Evolutionary conservation across 92 coral and sea anemone species (phyloP).

Genomic region (Scolanthus callimorphus): DNA sequence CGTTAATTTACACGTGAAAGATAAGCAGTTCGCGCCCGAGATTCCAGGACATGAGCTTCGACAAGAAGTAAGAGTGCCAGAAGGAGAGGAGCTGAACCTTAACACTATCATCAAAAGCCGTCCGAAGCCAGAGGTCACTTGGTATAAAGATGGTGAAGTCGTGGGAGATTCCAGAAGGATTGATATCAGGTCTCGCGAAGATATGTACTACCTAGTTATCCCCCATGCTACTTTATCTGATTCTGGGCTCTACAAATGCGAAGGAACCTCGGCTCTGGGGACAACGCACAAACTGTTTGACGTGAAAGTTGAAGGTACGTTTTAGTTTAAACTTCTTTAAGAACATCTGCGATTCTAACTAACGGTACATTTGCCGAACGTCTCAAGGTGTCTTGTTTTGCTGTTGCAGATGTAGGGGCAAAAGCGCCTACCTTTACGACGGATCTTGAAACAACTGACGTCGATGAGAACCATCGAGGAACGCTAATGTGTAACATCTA

Average conservation of each 20-base stretch:
- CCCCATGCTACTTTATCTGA: slow-evolving; percentile 59
- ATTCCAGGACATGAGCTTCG: slow-evolving; percentile 72
- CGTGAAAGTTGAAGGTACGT: slow-evolving; percentile 70
- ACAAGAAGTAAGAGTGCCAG: slow-evolving; percentile 52
- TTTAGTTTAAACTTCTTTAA: background rate
- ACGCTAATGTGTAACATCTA: slow-evolving; percentile 78
- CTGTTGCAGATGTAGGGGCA: slow-evolving; percentile 5
- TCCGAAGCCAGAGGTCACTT: slow-evolving; percentile 69
- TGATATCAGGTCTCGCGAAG: slow-evolving; percentile 69
- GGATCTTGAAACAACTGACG: slow-evolving; percentile 18
- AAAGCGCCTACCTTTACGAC: slow-evolving; percentile 4
- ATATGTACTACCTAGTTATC: slow-evolving; percentile 61
- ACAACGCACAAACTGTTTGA: slow-evolving; percentile 80
- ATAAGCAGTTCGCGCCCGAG: slow-evolving; percentile 61
- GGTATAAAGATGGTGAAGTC: slow-evolving; percentile 70
- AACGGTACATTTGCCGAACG: too few species aligned
- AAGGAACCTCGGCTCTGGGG: slow-evolving; percentile 81
- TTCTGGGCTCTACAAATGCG: slow-evolving; percentile 87
- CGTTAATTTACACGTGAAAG: slow-evolving; percentile 70
- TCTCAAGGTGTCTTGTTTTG: too few species aligned
- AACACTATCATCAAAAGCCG: slow-evolving; percentile 53
- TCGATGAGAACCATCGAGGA: slow-evolving; percentile 52
- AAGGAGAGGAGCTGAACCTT: slow-evolving; percentile 80
- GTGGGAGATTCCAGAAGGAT: slow-evolving; percentile 57
- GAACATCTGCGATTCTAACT: too few species aligned